Base-by-base conservation (phyloP, 2,888 invertebrate genomes). In the Hyppa rectilinea region DNA sequence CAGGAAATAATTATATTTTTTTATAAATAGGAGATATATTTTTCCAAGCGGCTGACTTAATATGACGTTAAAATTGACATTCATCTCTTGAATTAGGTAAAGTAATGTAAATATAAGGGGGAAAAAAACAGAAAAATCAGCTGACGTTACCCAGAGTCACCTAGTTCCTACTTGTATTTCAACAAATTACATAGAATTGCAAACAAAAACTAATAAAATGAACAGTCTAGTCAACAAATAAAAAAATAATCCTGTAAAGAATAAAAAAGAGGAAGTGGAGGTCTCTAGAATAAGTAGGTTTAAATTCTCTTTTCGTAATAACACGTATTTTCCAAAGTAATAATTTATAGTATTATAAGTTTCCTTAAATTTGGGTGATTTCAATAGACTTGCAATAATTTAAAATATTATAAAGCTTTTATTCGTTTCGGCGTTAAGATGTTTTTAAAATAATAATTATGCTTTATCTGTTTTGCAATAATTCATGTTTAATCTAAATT, bases 91-190 rank as follows among this genome's bases (percentile, higher is more conserved):
- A 12, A 43, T 31, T 45, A 64, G 12, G 40, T 61, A 47, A 53
- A 38, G 20, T 29, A 20, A 47, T 56, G 45, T 69, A 49, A 50
- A 69, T 75, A 75, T 69, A 40, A 31, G 56, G 20, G 23, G 12
- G 49, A 50, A 49, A 49, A 34, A 20, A 36, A 23, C 17, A 34
- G 40, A 12, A 31, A 43, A 20, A 29, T 36, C 47, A 23, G 29
- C 43, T 59, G 14, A 29, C 58, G 62, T 81, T 61, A 63, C 68
- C 86, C 88, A 87, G 89, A 88, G 89, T 89, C 89, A 88, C 89
- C 89, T 88, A 87, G 89, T 87, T 87, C 88, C 88, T 88, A 83
- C 74, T 66, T 74, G 50, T 56, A 77, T 62, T n/a, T 60, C 29
- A 49, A 53, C 14, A 56, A 49, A 40, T 20, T 49, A 31, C 36